Evolutionary conservation across 2,797 vertebrate species (phyloP).

Genomic region (Hippocampus kuda): DNA sequence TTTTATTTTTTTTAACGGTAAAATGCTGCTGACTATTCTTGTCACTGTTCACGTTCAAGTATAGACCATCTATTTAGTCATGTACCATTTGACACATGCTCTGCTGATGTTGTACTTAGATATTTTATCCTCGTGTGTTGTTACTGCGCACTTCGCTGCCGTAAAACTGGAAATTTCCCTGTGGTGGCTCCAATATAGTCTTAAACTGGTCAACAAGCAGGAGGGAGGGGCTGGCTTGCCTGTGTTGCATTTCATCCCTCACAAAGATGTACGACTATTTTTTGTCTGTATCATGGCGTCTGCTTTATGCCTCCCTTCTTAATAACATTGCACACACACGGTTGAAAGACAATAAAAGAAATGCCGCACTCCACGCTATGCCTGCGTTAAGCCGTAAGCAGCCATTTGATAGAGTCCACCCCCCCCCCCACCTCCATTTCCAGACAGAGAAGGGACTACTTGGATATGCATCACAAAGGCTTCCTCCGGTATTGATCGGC

Average conservation of each 20-base stretch:
- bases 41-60: too few relatives aligned
- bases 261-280: constrained; percentile 47
- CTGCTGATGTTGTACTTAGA: too few relatives aligned
- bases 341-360: constrained; percentile 45
- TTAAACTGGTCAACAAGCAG: background rate
- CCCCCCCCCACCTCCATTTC: constrained; percentile 9
- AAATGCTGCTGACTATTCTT: too few relatives aligned
- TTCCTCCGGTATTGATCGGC: constrained; percentile 70
- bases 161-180: background rate
- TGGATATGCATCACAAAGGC: constrained; percentile 73
- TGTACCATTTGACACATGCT: too few relatives aligned
- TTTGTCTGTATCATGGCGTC: constrained; percentile 17
- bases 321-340: constrained; percentile 44
- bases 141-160: background rate
- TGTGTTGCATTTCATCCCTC: constrained; percentile 62
- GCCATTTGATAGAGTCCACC: constrained; percentile 59
- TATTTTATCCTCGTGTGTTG: background rate
- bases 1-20: too few relatives aligned
- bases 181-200: background rate
- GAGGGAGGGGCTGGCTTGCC: constrained; percentile 7
- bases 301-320: constrained; percentile 31
- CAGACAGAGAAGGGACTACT: constrained; percentile 42
- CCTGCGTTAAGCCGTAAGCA: constrained; percentile 37
- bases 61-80: too few relatives aligned
- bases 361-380: constrained; percentile 41